These are phyloP conservation scores for Leuciscus idus DNA, from an alignment of 2,113 vertebrate genomes.

Conservation along the genomic window DNA sequence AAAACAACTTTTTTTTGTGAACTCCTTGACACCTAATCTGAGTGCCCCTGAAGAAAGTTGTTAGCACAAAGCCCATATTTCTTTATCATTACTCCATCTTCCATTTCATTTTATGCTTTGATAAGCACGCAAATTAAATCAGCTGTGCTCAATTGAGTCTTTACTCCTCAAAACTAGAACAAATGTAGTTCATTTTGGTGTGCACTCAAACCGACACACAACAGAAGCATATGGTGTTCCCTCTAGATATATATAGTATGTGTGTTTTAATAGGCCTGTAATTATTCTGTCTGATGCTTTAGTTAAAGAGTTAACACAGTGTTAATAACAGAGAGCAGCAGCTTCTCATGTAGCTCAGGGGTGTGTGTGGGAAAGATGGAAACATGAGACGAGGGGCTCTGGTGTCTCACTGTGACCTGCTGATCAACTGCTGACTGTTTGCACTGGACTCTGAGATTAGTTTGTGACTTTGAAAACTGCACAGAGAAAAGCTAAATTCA, in stretches of 20 bases:
- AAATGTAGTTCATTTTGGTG: not conserved
- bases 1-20: no score
- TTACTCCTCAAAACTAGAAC: not conserved
- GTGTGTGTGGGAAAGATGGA: conserved; percentile 25
- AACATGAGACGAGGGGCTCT: conserved; percentile 20
- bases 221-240: not conserved
- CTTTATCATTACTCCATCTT: not conserved
- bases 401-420: conserved; percentile 11
- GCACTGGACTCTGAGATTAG: not conserved
- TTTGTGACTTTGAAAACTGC: not conserved
- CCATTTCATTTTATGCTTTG: conserved; percentile 32
- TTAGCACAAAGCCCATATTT: not conserved
- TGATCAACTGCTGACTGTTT: conserved; percentile 28
- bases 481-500: not conserved
- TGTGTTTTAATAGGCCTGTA: conserved; percentile 32
- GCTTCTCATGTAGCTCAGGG: conserved; percentile 22
- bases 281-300: conserved; percentile 6
- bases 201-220: not conserved
- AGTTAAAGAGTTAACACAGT: conserved; percentile 36
- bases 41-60: not conserved
- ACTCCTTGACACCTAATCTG: not conserved
- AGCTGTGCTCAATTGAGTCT: conserved; percentile 36
- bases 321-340: conserved; percentile 50
- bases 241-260: conserved; percentile 17
- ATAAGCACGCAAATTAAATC: conserved; percentile 46